Evolutionary conservation across 2,888 invertebrate genomes (phyloP), one percentile per base, ranked within the genome.

Genomic region (Hypomecis atomaria): DNA sequence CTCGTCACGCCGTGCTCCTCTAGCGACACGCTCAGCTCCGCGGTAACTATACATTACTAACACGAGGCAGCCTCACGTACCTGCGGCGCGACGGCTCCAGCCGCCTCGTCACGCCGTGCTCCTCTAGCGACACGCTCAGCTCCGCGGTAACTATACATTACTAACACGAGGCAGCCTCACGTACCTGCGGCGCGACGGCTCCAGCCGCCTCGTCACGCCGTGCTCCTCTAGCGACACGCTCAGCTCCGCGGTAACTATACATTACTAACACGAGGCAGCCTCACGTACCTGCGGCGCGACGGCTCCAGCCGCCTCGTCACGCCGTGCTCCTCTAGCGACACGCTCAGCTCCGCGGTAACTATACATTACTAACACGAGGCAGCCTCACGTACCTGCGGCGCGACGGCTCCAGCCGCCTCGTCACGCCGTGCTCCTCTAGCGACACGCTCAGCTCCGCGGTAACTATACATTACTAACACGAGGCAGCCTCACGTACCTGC

Each of bases 31-130:
- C 88, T 93, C 53, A 92, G 92, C 73, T 90, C 91, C 34, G 82
- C 81, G 23, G 93, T 92, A 62, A 85, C 87, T 50, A 37, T 13
- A 8, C 11, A 23, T 13, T 11, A 7, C 11, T 37, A n/a, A 95
- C 89, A 73, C 92, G 94, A 82, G 93, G 93, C 74, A 93, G 92
- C 62, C 95, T 95, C 93, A 95, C 95, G 2, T 96, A 96, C 82
- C 90, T 96, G 88, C 95, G 95, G 73, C 91, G 96, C 72, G 96
- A 96, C 85, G 96, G 96, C 45, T 95, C 96, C 75, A 95, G 94
- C 75, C 95, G 94, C 69, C 87, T 94, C 72, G 93, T 95, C 73
- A 94, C 94, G 23, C 94, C 94, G 0, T 91, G 94, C 1, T 89
- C 93, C 5, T 92, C 93, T 52, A 91, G 91, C 72, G 94, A 94